Evolutionary conservation across 2,797 vertebrate genomes (phyloP), one percentile per base, ranked within the genome.

Genomic region (Microctenopoma lineatum): DNA sequence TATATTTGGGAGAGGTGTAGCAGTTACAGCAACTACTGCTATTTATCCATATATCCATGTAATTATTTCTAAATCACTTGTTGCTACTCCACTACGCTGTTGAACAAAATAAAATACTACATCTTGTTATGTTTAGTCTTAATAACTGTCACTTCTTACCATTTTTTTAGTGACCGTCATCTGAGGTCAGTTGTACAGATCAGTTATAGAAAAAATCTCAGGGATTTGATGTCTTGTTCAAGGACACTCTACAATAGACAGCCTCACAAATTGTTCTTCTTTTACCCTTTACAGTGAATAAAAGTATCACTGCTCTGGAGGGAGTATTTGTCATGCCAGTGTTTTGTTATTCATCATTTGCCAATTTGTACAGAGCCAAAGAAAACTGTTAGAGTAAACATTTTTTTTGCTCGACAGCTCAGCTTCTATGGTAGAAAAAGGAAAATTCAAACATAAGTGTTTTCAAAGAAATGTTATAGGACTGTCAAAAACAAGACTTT

Each of bases 321-420:
- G 62, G 60, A 78, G 58, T 64, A 59, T 42, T 53, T 48, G 13
- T 74, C 58, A 73, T 73, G 42, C 65, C 62, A 68, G 34, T 57
- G 59, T 68, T 57, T 47, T 75, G 58, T 79, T 77, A 69, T 69
- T 84, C 57, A 75, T 71, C 51, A 69, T 53, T 46, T 6, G 11
- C 55, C 56, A 68, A 70, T 64, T 52, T 69, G 45, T 59, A 12
- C 29, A 50, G 45, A 27, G 63, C 50, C 56, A 60, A 52, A 69
- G 27, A 44, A 77, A 84, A 76, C 70, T 50, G 70, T 77, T 67
- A 41, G 0, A 59, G 47, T n/a, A 57, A 63, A 59, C 44, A 63
- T 21, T 69, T 63, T 52, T 66, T 36, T 13, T 50, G 36, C 44
- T 64, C 45, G 42, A 38, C 58, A 32, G 58, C n/a, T 46, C 62